Percentiles rank a stretch among this genome's conserved stretches.
These are phyloP conservation scores for Drosophila pallidifrons DNA, from an alignment of 1,140 invertebrate genomes.

Conservation along the genomic window DNA sequence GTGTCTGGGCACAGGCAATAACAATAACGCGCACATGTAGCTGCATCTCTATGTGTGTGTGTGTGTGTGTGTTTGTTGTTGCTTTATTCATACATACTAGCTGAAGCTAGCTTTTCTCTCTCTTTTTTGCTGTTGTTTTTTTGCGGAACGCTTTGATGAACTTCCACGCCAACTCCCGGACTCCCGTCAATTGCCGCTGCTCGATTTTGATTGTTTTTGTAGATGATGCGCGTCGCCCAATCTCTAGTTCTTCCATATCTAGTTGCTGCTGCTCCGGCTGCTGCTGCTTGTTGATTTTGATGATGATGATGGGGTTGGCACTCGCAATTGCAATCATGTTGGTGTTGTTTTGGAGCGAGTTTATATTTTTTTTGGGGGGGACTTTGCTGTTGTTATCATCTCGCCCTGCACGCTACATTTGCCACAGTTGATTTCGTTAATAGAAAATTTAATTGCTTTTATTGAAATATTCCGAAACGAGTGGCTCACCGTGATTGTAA, in stretches of 20 bases:
- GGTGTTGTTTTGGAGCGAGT: slow-evolving; percentile 48
- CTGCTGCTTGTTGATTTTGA: slow-evolving; percentile 60
- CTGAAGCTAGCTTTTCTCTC: slow-evolving; percentile 30
- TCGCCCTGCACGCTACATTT: slow-evolving; percentile 38
- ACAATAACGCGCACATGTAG: slow-evolving; percentile 77
- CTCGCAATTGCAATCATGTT: slow-evolving; percentile 52
- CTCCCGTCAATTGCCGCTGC: slow-evolving; percentile 60
- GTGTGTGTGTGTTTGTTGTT: slow-evolving; percentile 11
- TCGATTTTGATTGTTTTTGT: slow-evolving; percentile 74
- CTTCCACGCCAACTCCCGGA: slow-evolving; percentile 47
- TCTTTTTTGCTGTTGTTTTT: slow-evolving; percentile 45
- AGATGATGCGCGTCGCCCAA: slow-evolving; percentile 46
- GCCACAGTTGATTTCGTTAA: slow-evolving; percentile 74
- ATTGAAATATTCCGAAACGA: slow-evolving; percentile 58
- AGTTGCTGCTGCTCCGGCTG: neutral
- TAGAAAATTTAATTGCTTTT: slow-evolving; percentile 82
- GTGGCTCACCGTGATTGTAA: slow-evolving; percentile 38
- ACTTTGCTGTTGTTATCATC: slow-evolving; percentile 21
- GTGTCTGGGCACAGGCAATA: slow-evolving; percentile 72
- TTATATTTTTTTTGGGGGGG: slow-evolving; percentile 24
- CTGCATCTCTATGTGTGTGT: neutral
- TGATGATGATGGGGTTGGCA: slow-evolving; percentile 38
- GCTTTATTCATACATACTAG: slow-evolving; percentile 31
- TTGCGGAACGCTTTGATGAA: slow-evolving; percentile 69
- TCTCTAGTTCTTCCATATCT: neutral